Evolutionary conservation across 2,888 invertebrate species (phyloP).

Genomic region (Chloromyia formosa): DNA sequence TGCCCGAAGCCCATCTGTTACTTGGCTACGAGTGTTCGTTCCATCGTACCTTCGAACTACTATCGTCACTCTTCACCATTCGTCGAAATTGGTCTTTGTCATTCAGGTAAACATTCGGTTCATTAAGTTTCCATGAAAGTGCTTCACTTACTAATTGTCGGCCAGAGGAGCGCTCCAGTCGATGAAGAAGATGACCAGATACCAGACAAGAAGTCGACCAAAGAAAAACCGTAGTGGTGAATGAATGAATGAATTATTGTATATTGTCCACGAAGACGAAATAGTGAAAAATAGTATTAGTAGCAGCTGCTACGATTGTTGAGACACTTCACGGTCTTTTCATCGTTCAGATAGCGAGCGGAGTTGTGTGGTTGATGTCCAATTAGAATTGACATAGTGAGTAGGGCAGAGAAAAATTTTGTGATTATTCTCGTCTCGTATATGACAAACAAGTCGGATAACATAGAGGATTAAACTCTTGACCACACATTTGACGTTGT

Average conservation of each 20-base stretch:
- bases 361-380: slow-evolving; percentile 17
- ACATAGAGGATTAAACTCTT: slow-evolving; percentile 9
- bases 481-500: slow-evolving; percentile 23
- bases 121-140: slow-evolving; percentile 41
- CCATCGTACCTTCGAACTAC: slow-evolving; percentile 19
- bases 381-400: slow-evolving; percentile 28
- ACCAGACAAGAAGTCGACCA: no score
- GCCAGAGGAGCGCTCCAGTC: slow-evolving; percentile 16
- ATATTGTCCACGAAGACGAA: neutral
- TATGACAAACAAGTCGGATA: neutral
- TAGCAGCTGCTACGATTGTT: slow-evolving; percentile 16
- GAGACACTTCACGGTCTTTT: slow-evolving; percentile 18
- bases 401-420: slow-evolving; percentile 15
- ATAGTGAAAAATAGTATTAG: slow-evolving; percentile 31
- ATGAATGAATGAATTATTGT: slow-evolving; percentile 34
- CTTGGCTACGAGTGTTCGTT: neutral
- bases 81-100: slow-evolving; percentile 29
- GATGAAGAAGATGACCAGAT: no score
- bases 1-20: neutral
- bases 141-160: slow-evolving; percentile 41
- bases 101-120: slow-evolving; percentile 42
- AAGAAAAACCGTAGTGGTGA: slow-evolving; percentile 1
- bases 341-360: neutral
- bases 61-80: neutral
- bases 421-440: no score